A percentile compares a stretch with the other conserved stretches of the same genome.
These are phyloP conservation scores for Gastracanthus pulcherrimus DNA, from an alignment of 2,888 invertebrate genomes.

Conservation along the genomic window DNA sequence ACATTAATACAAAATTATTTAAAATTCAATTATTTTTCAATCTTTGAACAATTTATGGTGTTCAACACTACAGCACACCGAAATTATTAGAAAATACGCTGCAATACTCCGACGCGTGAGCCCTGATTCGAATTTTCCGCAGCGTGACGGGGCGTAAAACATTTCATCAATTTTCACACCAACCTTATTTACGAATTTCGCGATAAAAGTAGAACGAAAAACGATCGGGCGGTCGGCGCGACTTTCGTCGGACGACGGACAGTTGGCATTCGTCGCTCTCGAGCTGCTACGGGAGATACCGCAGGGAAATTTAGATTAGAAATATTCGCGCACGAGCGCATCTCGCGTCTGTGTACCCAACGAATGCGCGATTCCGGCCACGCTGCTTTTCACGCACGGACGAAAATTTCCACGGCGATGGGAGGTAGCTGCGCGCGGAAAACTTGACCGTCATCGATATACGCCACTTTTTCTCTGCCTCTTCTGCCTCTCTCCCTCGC, in stretches of 20 bases:
- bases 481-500: too few species aligned
- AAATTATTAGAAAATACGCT: not conserved
- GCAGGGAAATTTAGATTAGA: constrained; percentile 50
- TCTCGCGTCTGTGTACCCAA: not conserved
- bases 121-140: not conserved
- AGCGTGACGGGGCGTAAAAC: constrained; percentile 14
- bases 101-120: not conserved
- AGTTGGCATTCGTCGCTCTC: too few species aligned
- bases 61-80: too few species aligned
- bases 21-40: not conserved
- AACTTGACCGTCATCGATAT: constrained; percentile 26
- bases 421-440: too few species aligned
- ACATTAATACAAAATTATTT: not conserved
- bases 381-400: constrained; percentile 29
- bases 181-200: not conserved
- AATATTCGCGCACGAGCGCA: constrained; percentile 45
- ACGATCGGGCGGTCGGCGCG: too few species aligned
- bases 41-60: too few species aligned
- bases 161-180: constrained; percentile 15
- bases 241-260: too few species aligned
- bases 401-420: constrained; percentile 15
- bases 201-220: too few species aligned
- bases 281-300: too few species aligned
- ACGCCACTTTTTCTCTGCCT: not conserved
- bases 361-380: too few species aligned